Evolutionary conservation across 2,888 invertebrate genomes (phyloP).

Genomic region (Carpatolechia fugitivella): DNA sequence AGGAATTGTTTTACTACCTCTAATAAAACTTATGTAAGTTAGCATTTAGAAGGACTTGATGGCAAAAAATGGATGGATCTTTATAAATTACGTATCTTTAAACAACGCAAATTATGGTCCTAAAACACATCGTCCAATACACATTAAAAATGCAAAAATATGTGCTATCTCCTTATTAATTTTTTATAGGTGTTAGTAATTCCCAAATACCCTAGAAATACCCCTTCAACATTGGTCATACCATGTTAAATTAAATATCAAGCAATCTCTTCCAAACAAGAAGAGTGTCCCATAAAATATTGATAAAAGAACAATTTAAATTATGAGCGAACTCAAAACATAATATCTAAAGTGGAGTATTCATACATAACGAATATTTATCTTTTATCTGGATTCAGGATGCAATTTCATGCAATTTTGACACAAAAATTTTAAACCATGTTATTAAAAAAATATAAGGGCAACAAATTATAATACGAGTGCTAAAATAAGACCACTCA

Average conservation of each 20-base stretch:
- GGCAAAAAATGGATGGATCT: too few relatives aligned
- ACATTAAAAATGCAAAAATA: background rate
- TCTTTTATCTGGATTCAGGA: too few relatives aligned
- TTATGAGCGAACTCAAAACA: background rate
- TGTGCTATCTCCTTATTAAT: background rate
- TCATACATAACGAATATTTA: too few relatives aligned
- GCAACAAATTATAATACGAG: background rate
- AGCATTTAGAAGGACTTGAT: too few relatives aligned
- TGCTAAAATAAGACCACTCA: background rate
- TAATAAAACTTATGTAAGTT: too few relatives aligned
- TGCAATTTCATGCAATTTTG: too few relatives aligned
- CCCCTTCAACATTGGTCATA: background rate
- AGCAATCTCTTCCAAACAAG: background rate
- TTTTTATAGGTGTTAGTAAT: background rate
- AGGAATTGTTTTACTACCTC: too few relatives aligned
- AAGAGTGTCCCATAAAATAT: background rate
- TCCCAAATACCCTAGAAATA: background rate
- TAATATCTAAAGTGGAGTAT: background rate
- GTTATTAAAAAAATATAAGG: too few relatives aligned
- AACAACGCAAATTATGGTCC: too few relatives aligned
- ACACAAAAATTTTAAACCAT: too few relatives aligned
- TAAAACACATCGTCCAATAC: background rate
- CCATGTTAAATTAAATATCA: conserved; percentile 6
- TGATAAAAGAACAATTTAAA: background rate
- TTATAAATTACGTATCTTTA: too few relatives aligned